Base-by-base conservation (phyloP, 1,140 invertebrate species). In the Octopus sinensis region DNA sequence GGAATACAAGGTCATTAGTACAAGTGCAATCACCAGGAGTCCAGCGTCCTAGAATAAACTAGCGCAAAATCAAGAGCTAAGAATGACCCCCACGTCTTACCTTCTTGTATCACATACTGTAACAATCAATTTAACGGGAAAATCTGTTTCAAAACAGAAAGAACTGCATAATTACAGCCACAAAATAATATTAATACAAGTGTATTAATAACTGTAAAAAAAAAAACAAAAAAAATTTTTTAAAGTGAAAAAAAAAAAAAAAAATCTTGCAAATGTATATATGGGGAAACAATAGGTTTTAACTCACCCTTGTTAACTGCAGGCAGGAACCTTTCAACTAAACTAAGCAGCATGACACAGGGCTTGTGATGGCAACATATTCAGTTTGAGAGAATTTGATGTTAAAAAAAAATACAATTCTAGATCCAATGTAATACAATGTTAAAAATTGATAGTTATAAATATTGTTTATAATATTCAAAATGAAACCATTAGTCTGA, bases 1-100 rank as follows among this genome's bases (percentile, higher is more conserved):
- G 84, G 83, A 83, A 86, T 85, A 80, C 62, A 79, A 83, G 85
- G 76, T 77, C 76, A 85, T 87, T 87, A 87, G 86, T 84, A 51
- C 80, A 54, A 78, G 53, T 56, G 77, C 80, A 43, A 77, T 51
- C 43, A 77, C 17, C 30, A 51, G 52, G 76, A 6, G 52, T 77
- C 76, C 76, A 51, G 17, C 30, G 76, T 43, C 30, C 76, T 43
- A 53, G 30, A 77, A 77, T 77, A 77, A 53, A 77, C 52, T 77
- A 77, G 52, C 12, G 76, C 52, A 43, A 77, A 51, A 77, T 77
- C 30, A 77, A 77, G 17, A 23, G 68, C 68, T 73, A 73, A 77
- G 52, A 77, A 53, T 51, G 76, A 52, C 76, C 30, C 76, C 76
- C 76, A 77, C 52, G 17, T 77, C 76, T 77, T 77, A 77, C 76